phyloP scores from a whole-genome alignment of 1,140 invertebrate species.

The Panulirus ornatus region DNA sequence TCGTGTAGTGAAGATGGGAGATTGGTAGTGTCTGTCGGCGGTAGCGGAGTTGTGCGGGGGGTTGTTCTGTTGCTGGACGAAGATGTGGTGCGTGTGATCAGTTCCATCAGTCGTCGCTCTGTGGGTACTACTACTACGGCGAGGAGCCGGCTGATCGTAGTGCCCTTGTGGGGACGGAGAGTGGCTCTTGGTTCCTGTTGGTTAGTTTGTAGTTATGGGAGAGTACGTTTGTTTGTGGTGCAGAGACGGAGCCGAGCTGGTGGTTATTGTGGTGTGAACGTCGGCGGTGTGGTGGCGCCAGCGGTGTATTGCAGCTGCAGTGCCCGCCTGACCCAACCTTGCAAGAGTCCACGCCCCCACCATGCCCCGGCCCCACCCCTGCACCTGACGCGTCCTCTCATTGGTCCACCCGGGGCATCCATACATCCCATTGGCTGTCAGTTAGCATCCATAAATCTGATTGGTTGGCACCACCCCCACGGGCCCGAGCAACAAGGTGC shows the following conservation, averaged over 20 bases:
- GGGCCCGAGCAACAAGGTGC: slow-evolving; percentile 27
- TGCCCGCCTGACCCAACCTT: slow-evolving; percentile 53
- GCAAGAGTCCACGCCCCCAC: slow-evolving; percentile 60
- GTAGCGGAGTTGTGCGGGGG: neutral
- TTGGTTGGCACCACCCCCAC: slow-evolving; percentile 67
- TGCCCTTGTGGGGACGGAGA: neutral
- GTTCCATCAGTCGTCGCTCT: neutral
- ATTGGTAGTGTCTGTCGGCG: slow-evolving; percentile 45
- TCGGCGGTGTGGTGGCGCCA: slow-evolving; percentile 42
- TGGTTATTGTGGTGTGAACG: slow-evolving; percentile 24
- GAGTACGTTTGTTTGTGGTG: neutral
- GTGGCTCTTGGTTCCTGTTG: neutral
- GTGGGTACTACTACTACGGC: neutral
- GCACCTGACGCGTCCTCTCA: slow-evolving; percentile 37
- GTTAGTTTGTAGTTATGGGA: neutral
- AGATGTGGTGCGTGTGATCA: neutral
- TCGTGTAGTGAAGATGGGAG: neutral
- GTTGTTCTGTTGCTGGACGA: neutral
- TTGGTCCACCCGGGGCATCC: slow-evolving; percentile 52
- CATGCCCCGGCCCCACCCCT: slow-evolving; percentile 62
- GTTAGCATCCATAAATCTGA: slow-evolving; percentile 68
- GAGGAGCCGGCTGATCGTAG: neutral
- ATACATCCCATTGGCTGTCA: slow-evolving; percentile 71
- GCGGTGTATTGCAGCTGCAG: slow-evolving; percentile 58
- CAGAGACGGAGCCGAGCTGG: neutral